A percentile compares a stretch with the other conserved stretches of the same genome.
These are phyloP conservation scores for Drosophila histrio DNA, from an alignment of 2,888 invertebrate species.

Conservation along the genomic window DNA sequence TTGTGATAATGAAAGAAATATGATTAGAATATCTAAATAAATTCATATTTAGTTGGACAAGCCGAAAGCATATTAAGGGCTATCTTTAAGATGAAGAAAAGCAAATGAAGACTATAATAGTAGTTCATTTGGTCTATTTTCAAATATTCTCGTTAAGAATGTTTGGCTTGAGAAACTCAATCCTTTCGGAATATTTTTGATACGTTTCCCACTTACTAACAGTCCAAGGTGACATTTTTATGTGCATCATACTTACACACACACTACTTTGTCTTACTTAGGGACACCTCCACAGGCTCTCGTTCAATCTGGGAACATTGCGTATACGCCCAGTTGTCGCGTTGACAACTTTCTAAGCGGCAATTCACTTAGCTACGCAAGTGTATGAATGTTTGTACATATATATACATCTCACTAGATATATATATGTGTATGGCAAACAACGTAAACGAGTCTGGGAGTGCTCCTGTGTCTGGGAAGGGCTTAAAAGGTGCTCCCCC, in stretches of 20 bases:
- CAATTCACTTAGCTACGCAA: conserved; percentile 25
- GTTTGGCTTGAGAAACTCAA: background rate
- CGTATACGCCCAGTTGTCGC: conserved; percentile 51
- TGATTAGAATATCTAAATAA: too few species aligned
- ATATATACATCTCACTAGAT: conserved; percentile 7
- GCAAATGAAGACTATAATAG: too few species aligned
- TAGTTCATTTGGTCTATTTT: too few species aligned
- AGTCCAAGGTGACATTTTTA: conserved; percentile 47
- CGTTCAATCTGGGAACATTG: conserved; percentile 14
- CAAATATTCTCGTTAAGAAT: background rate
- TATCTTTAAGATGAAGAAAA: too few species aligned
- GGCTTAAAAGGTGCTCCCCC: conserved; percentile 42
- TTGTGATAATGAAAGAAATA: background rate
- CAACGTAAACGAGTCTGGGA: conserved; percentile 26
- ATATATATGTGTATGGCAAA: conserved; percentile 24
- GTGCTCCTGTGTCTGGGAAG: conserved; percentile 40
- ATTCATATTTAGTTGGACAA: too few species aligned
- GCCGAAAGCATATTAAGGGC: too few species aligned
- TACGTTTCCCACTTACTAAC: background rate
- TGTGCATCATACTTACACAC: background rate
- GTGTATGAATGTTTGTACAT: background rate
- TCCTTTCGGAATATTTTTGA: background rate
- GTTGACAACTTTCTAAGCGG: conserved; percentile 30
- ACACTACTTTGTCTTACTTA: background rate
- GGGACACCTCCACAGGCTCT: background rate